Conservation (phyloP, 1,140 invertebrate species). For the Bradynema listronoti region DNA sequence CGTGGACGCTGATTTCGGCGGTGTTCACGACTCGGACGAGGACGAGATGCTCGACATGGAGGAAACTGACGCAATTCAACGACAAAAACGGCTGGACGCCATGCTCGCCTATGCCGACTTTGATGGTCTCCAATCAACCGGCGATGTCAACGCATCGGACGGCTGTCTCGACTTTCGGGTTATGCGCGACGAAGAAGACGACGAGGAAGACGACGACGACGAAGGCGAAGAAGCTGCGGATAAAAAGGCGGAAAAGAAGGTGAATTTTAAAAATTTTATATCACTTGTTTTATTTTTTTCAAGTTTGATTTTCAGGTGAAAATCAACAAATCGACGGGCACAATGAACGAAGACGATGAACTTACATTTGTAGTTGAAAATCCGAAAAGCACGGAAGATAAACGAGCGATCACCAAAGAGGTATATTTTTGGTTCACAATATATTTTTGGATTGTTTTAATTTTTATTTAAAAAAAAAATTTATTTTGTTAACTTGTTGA, state of each 20-base stretch:
- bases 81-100: conserved; percentile 26
- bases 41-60: conserved; percentile 40
- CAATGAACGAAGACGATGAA: no score
- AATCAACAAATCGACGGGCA: no score
- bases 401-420: no score
- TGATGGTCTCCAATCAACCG: neutral
- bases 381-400: no score
- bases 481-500: no score
- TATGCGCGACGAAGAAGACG: neutral
- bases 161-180: neutral
- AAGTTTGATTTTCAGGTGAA: no score
- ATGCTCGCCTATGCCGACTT: conserved; percentile 26
- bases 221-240: neutral
- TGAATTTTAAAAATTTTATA: no score
- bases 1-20: conserved; percentile 33
- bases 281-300: no score
- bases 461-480: no score
- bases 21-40: conserved; percentile 33
- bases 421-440: no score
- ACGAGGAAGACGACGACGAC: conserved; percentile 9
- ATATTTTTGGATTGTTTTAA: no score
- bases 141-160: conserved; percentile 1
- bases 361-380: no score
- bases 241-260: neutral
- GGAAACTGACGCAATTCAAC: conserved; percentile 28